Evolutionary conservation across 2,113 vertebrate genomes (phyloP).

Genomic region (Solea solea): DNA sequence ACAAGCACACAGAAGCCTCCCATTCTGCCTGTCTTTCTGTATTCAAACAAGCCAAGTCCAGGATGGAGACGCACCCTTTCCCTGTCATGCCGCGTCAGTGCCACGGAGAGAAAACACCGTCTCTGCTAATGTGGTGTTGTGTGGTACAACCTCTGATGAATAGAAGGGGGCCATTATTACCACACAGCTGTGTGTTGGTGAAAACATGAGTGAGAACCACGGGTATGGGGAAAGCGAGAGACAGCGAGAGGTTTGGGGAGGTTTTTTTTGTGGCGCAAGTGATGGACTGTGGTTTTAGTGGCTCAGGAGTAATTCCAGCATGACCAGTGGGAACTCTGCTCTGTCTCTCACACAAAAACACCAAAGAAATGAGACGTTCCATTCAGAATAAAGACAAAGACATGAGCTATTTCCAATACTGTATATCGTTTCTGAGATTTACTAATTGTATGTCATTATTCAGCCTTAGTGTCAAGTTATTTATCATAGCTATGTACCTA

Average conservation of each 20-base stretch:
- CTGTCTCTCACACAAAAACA: constrained; percentile 43
- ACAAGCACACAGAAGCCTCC: constrained; percentile 37
- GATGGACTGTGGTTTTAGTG: constrained; percentile 40
- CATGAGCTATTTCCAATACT: neutral
- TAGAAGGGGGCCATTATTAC: constrained; percentile 19
- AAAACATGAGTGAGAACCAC: constrained; percentile 7
- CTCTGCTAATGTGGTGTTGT: constrained; percentile 54
- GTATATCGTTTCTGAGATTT: too few relatives aligned
- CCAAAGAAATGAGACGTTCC: constrained; percentile 26
- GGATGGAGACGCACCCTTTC: constrained; percentile 37
- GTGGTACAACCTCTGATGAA: constrained; percentile 37
- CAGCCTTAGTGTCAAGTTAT: neutral
- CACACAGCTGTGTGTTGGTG: constrained; percentile 19
- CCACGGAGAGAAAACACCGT: constrained; percentile 56
- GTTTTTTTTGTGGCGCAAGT: constrained; percentile 37
- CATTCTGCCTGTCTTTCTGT: constrained; percentile 5
- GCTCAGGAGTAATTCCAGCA: constrained; percentile 68
- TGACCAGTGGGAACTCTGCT: constrained; percentile 56
- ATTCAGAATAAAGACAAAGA: neutral
- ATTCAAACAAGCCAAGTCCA: constrained; percentile 39
- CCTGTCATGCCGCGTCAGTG: constrained; percentile 64
- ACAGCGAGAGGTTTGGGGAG: constrained; percentile 37
- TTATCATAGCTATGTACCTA: neutral
- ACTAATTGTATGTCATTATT: too few relatives aligned
- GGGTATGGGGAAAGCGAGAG: neutral